These are phyloP conservation scores for Lithosia quadra DNA, from an alignment of 2,888 invertebrate genomes.

Conservation along the genomic window DNA sequence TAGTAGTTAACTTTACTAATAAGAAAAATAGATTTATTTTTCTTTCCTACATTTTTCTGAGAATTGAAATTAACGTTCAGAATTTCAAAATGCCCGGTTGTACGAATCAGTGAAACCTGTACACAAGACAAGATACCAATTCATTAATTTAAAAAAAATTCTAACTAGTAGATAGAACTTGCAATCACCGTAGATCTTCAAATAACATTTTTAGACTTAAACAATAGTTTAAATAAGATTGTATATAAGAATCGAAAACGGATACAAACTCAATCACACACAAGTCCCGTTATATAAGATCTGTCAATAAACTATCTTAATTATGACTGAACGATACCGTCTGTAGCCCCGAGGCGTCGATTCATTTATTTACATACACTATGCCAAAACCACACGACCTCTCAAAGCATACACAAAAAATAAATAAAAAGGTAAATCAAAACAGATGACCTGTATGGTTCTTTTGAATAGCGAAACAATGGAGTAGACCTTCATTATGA, in stretches of 20 bases:
- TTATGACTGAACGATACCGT: slow-evolving; percentile 16
- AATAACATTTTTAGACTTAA: not conserved
- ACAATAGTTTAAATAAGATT: slow-evolving; percentile 8
- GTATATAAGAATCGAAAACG: not conserved
- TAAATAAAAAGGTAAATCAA: slow-evolving; percentile 33
- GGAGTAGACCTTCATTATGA: slow-evolving; percentile 46
- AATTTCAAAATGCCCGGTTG: not conserved
- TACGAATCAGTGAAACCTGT: not conserved
- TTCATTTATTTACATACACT: slow-evolving; percentile 15
- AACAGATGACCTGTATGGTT: slow-evolving; percentile 41
- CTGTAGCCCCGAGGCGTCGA: slow-evolving; percentile 10
- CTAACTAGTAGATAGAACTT: not conserved
- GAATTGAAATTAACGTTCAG: not conserved
- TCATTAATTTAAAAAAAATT: not conserved
- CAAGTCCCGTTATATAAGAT: slow-evolving; percentile 16
- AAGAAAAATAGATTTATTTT: not conserved
- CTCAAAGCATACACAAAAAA: slow-evolving; percentile 13
- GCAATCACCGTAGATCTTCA: not conserved
- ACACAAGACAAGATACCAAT: not conserved
- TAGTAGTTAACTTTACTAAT: too few species aligned
- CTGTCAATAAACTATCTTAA: slow-evolving; percentile 21
- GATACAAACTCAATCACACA: slow-evolving; percentile 9
- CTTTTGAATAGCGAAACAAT: slow-evolving; percentile 50
- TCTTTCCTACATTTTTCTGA: not conserved
- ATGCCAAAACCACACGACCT: slow-evolving; percentile 20